These are phyloP conservation scores for Heterodera carotae DNA, from an alignment of 1,140 invertebrate species.

Conservation along the genomic window DNA sequence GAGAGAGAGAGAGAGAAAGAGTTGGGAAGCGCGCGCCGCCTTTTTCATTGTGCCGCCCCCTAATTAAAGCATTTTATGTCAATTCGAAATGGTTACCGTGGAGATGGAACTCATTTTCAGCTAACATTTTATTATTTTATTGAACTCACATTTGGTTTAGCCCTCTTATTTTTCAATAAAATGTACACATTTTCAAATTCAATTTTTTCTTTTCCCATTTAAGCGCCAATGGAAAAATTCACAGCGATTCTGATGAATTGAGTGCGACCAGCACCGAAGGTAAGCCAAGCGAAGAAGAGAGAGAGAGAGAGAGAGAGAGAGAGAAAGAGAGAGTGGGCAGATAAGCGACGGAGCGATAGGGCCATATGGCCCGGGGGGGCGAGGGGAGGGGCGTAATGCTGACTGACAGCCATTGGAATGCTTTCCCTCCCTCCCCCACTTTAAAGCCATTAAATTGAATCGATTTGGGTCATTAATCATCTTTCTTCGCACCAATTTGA, in stretches of 20 bases:
- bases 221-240: conserved; percentile 5
- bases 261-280: conserved; percentile 16
- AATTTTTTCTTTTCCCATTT: not conserved
- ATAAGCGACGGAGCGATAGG: not conserved
- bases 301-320: not conserved
- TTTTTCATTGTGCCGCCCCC: too few species aligned
- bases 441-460: not conserved
- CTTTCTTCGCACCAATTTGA: too few species aligned
- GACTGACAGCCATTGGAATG: not conserved
- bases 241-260: not conserved
- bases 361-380: not conserved
- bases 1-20: too few species aligned
- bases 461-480: conserved; percentile 1
- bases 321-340: not conserved
- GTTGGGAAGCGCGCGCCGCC: too few species aligned
- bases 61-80: too few species aligned
- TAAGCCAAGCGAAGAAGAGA: not conserved
- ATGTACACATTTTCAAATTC: not conserved
- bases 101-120: too few species aligned
- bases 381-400: too few species aligned
- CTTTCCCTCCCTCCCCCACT: not conserved
- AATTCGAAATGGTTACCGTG: not conserved
- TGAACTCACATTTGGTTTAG: too few species aligned
- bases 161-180: not conserved
- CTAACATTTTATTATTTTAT: too few species aligned